These are phyloP conservation scores for Tichodroma muraria DNA, from an alignment of 2,113 vertebrate genomes.

Conservation along the genomic window DNA sequence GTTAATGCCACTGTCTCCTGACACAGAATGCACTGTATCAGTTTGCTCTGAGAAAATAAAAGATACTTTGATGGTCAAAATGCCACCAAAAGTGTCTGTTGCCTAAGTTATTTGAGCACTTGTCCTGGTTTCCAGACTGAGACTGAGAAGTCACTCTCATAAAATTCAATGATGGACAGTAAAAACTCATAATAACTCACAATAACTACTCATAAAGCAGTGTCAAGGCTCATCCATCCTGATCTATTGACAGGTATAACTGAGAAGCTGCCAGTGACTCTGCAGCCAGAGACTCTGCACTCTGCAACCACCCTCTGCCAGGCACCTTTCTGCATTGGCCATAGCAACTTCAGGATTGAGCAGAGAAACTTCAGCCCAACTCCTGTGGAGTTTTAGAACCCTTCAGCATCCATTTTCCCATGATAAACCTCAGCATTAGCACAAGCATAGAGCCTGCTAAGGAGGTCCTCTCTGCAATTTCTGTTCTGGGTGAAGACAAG, in stretches of 20 bases:
- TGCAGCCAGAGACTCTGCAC: too few species aligned
- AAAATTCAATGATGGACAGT: neutral
- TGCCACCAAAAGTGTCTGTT: neutral
- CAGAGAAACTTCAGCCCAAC: neutral
- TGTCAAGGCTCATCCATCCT: neutral
- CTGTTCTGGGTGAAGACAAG: neutral
- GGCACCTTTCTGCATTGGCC: neutral
- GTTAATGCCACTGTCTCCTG: neutral
- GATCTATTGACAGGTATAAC: neutral
- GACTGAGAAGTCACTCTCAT: neutral
- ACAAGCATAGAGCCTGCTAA: neutral
- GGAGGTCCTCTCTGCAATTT: neutral
- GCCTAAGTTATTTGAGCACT: neutral
- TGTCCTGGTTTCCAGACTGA: neutral
- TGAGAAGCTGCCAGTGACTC: neutral
- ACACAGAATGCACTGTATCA: neutral
- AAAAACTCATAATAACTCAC: neutral
- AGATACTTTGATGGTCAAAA: neutral
- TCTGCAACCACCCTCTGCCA: neutral
- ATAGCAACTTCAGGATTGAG: neutral
- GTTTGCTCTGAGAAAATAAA: neutral
- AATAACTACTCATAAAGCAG: neutral
- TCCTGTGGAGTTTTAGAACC: neutral
- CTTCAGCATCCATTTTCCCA: neutral
- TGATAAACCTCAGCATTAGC: accelerated